A percentile compares a stretch with the other conserved stretches of the same genome.
Conservation (phyloP, 2,797 vertebrate species). For the Acanthiza pusilla region DNA sequence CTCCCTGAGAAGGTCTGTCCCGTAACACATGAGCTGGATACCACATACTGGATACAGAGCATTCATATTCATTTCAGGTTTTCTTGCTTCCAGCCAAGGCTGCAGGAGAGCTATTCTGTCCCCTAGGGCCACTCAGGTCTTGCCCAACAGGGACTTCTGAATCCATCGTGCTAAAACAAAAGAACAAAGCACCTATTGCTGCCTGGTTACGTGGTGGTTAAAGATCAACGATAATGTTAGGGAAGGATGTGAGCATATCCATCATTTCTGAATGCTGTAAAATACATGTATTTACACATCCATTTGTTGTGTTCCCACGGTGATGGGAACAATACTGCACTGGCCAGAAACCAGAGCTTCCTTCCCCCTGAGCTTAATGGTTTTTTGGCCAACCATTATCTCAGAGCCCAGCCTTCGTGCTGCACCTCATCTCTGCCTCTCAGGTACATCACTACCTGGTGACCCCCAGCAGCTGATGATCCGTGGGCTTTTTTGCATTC, state of each 20-base stretch:
- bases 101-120: background rate
- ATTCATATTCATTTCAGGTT: background rate
- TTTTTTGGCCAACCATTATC: background rate
- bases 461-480: background rate
- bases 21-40: fast-evolving
- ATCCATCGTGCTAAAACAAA: background rate
- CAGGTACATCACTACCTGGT: background rate
- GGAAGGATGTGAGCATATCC: slow-evolving; percentile 42
- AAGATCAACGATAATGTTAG: background rate
- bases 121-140: background rate
- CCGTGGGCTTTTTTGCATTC: background rate
- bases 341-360: slow-evolving; percentile 40
- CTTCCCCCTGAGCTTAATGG: background rate
- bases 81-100: background rate
- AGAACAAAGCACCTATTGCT: slow-evolving; percentile 33
- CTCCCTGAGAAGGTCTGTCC: background rate
- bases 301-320: slow-evolving; percentile 35
- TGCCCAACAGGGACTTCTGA: background rate
- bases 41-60: background rate
- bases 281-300: background rate
- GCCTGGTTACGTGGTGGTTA: background rate
- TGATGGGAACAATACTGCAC: slow-evolving; percentile 34
- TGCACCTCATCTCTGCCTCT: background rate
- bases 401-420: background rate
- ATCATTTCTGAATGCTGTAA: slow-evolving; percentile 24